These are phyloP conservation scores for Chamaetylas fuelleborni DNA, from an alignment of 2,113 vertebrate species.

Conservation along the genomic window DNA sequence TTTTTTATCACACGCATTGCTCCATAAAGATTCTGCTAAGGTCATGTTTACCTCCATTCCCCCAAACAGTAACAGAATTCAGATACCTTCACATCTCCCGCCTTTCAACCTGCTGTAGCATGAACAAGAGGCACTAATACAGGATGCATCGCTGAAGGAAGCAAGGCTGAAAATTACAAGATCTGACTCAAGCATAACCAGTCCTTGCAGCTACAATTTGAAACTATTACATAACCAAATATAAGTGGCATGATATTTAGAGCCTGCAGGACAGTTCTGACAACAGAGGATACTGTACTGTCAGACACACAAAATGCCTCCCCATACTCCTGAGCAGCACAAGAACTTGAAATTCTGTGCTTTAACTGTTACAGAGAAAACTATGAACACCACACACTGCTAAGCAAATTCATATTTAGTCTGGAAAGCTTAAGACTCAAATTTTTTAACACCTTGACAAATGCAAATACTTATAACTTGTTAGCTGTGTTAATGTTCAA, in stretches of 20 bases:
- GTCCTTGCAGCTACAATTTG: slow-evolving; percentile 14
- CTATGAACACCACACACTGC: neutral
- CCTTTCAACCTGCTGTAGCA: too few relatives aligned
- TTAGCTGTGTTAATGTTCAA: neutral
- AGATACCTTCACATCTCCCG: too few relatives aligned
- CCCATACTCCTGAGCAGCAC: neutral
- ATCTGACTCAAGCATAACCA: neutral
- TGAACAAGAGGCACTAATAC: too few relatives aligned
- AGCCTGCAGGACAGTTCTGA: slow-evolving; percentile 20
- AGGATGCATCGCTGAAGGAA: too few relatives aligned
- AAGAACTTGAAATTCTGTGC: neutral
- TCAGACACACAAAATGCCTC: slow-evolving; percentile 3
- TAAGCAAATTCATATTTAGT: slow-evolving; percentile 42
- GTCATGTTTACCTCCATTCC: too few relatives aligned
- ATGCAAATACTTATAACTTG: neutral
- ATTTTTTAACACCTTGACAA: slow-evolving; percentile 22
- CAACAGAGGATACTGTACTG: neutral
- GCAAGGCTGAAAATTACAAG: neutral
- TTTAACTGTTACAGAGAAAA: slow-evolving; percentile 25
- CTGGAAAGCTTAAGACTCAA: slow-evolving; percentile 44
- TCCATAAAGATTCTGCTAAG: too few relatives aligned
- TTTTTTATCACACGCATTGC: too few relatives aligned
- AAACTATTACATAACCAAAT: slow-evolving; percentile 24
- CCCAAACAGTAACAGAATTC: too few relatives aligned
- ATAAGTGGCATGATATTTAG: slow-evolving; percentile 24